Evolutionary conservation across 2,797 vertebrate genomes (phyloP), one percentile per base, ranked within the genome.

Genomic region (Halcyon chelicuti): DNA sequence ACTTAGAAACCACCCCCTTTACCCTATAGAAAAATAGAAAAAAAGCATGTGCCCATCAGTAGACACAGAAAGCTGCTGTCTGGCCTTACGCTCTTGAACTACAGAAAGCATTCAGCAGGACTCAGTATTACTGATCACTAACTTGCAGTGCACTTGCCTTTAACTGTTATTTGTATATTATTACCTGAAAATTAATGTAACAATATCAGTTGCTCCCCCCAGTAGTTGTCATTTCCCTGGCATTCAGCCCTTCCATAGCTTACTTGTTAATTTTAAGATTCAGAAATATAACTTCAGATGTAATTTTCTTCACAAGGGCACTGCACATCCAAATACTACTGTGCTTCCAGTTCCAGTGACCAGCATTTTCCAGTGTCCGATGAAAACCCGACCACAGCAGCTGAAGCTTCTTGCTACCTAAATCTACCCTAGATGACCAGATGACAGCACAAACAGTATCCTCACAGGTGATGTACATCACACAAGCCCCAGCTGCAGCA

Each of bases 1-100:
- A 60, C 74, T 80, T 80, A 91, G 83, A 97, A 81, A 95, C 35
- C 55, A 96, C 46, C 58, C 49, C 61, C 37, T 95, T 91, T 35
- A 82, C 55, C 75, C 76, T 61, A 71, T 1, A 42, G 46, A 68
- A 51, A 44, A 60, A 35, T 28, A 65, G 68, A 57, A 57, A 49
- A 75, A 83, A 55, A 28, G 31, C 67, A 72, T 51, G 5, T 93
- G 10, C 35, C 77, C 91, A 67, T 29, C 29, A 81, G 75, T 8
- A 67, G 46, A 65, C 42, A 67, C n/a, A 89, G 37, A 73, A 66
- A 95, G 73, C 25, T 70, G 62, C 31, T 86, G 75, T n/a, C 55
- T 81, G 76, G 72, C 63, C 22, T 80, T 47, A 21, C 1, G 11
- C 31, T 58, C 77, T 35, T 39, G 22, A 91, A 52, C 76, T 17